Percentiles rank a stretch among this genome's conserved stretches.
Evolutionary conservation across 2,888 invertebrate genomes (phyloP).

Genomic region (Caradrina clavipalpis): DNA sequence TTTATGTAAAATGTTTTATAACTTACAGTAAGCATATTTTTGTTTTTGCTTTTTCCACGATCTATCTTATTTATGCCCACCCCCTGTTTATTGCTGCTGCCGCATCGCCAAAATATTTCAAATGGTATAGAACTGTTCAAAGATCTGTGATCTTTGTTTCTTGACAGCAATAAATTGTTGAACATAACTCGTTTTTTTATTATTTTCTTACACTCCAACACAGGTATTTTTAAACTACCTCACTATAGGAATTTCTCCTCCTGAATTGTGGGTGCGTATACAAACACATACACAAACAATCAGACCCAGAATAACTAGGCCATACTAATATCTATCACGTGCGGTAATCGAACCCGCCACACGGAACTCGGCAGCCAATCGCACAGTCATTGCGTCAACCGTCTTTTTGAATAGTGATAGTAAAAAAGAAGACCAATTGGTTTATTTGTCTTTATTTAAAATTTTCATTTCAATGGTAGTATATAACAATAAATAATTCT

Average conservation of each 20-base stretch:
- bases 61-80: constrained; percentile 4
- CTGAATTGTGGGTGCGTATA: too few species aligned
- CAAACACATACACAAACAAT: too few species aligned
- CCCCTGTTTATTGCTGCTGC: constrained; percentile 13
- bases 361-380: too few species aligned
- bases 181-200: constrained; percentile 66
- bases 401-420: neutral
- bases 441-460: constrained; percentile 88
- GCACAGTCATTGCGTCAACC: too few species aligned
- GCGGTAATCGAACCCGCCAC: too few species aligned
- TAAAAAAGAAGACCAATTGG: constrained; percentile 61
- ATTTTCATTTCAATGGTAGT: constrained; percentile 86
- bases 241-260: too few species aligned
- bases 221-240: too few species aligned
- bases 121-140: constrained; percentile 78
- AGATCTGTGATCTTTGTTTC: constrained; percentile 88
- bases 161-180: constrained; percentile 88
- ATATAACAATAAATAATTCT: constrained; percentile 90
- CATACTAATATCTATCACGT: too few species aligned
- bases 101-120: constrained; percentile 73
- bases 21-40: constrained; percentile 4
- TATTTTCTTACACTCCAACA: constrained; percentile 24
- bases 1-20: constrained; percentile 10
- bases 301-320: too few species aligned
- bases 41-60: constrained; percentile 7